Evolutionary conservation across 1,140 invertebrate genomes (phyloP).

Genomic region (Brachionus calyciflorus): DNA sequence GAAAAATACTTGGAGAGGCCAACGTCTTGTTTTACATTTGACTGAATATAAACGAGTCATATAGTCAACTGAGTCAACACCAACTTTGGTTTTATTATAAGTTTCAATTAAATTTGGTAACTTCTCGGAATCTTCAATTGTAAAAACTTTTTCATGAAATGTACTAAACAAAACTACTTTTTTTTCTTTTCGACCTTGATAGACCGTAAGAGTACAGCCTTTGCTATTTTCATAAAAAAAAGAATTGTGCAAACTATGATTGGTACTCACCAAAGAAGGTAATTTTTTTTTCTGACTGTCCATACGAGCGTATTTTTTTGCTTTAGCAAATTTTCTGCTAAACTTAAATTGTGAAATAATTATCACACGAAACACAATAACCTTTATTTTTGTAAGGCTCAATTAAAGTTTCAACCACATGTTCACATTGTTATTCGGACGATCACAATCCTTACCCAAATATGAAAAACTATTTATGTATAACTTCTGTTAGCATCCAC

Average conservation of each 20-base stretch:
- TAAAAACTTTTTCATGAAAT: background rate
- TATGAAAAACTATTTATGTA: background rate
- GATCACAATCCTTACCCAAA: background rate
- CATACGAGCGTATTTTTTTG: background rate
- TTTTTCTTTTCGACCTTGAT: background rate
- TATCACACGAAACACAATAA: background rate
- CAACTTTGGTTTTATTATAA: no score
- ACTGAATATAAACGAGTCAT: no score
- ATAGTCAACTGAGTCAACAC: no score
- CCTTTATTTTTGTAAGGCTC: no score
- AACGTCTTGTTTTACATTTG: no score
- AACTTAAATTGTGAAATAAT: background rate
- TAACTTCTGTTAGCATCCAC: background rate
- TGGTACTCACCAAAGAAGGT: background rate
- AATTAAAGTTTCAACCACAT: background rate
- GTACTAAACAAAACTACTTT: background rate
- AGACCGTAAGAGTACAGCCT: no score
- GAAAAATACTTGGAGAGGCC: no score
- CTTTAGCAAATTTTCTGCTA: background rate
- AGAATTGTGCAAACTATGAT: background rate
- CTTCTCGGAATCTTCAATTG: background rate
- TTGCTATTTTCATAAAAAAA: background rate
- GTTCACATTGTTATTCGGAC: background rate
- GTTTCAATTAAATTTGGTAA: no score
- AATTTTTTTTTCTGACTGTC: background rate